These are phyloP conservation scores for Neodiprion fabricii DNA, from an alignment of 1,140 invertebrate species.

Conservation along the genomic window DNA sequence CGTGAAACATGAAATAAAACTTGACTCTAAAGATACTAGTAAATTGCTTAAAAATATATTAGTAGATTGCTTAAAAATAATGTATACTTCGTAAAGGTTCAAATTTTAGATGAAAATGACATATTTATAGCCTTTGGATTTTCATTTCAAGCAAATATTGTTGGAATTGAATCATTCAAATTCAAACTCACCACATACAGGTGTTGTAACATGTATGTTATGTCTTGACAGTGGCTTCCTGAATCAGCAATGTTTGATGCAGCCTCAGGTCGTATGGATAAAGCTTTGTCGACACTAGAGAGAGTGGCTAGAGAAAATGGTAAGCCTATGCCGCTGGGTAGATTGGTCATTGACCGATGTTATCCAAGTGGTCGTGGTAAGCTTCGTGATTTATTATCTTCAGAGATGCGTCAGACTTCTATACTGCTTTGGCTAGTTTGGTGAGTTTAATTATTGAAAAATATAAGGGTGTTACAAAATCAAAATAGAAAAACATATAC, in stretches of 20 bases:
- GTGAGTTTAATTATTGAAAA: conserved; percentile 59
- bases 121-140: no score
- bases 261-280: conserved; percentile 82
- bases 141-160: no score
- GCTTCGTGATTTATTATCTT: conserved; percentile 79
- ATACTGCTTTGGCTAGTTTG: conserved; percentile 92
- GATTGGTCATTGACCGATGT: conserved; percentile 80
- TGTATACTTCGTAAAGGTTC: no score
- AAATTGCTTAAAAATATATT: no score
- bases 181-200: no score
- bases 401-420: conserved; percentile 83
- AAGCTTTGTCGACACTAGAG: conserved; percentile 84
- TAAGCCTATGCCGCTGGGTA: conserved; percentile 85
- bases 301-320: conserved; percentile 88
- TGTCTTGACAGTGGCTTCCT: conserved; percentile 79
- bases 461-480: not conserved
- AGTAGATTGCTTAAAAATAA: no score
- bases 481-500: no score
- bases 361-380: conserved; percentile 70
- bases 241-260: conserved; percentile 92
- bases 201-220: no score
- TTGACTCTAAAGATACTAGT: no score
- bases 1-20: no score
- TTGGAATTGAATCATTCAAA: no score
- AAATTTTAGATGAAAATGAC: no score